phyloP scores from a whole-genome alignment of 2,797 vertebrate species.

The Sebastes iracundus region DNA sequence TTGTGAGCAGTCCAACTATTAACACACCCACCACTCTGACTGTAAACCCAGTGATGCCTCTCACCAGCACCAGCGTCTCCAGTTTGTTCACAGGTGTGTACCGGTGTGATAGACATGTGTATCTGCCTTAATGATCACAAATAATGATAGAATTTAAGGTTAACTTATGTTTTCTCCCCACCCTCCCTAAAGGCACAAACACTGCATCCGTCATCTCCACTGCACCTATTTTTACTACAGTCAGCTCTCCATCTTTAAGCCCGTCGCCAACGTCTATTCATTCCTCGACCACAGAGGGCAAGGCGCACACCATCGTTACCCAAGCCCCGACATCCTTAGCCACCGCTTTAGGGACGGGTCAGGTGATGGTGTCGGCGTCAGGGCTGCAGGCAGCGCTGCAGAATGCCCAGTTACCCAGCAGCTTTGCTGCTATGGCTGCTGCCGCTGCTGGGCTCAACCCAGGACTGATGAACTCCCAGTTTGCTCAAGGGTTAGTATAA shows the following conservation, averaged over 20 bases:
- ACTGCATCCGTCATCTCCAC: slow-evolving; percentile 95
- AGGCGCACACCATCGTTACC: slow-evolving; percentile 81
- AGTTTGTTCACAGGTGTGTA: slow-evolving; percentile 90
- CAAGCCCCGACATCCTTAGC: slow-evolving; percentile 88
- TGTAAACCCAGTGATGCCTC: slow-evolving; percentile 95
- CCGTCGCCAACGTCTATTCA: slow-evolving; percentile 86
- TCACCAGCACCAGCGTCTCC: slow-evolving; percentile 92
- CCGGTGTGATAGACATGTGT: slow-evolving; percentile 47
- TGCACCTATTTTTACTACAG: slow-evolving; percentile 87
- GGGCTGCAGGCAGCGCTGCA: slow-evolving; percentile 92
- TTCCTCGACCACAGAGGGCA: slow-evolving; percentile 81
- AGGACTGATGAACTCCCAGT: slow-evolving; percentile 96
- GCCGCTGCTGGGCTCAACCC: slow-evolving; percentile 94
- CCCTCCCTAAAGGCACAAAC: slow-evolving; percentile 85
- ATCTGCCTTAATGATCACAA: not conserved
- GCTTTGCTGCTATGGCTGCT: slow-evolving; percentile 97
- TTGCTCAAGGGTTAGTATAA: slow-evolving; percentile 90
- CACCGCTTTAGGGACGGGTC: slow-evolving; percentile 87
- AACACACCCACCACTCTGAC: slow-evolving; percentile 95
- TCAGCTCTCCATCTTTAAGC: slow-evolving; percentile 90
- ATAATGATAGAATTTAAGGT: too few species aligned
- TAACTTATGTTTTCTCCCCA: not conserved
- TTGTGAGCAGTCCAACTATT: slow-evolving; percentile 90
- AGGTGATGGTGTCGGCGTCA: slow-evolving; percentile 93
- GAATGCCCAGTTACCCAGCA: slow-evolving; percentile 91